phyloP scores from a whole-genome alignment of 2,888 invertebrate genomes.

The Seira sanloemensis region DNA sequence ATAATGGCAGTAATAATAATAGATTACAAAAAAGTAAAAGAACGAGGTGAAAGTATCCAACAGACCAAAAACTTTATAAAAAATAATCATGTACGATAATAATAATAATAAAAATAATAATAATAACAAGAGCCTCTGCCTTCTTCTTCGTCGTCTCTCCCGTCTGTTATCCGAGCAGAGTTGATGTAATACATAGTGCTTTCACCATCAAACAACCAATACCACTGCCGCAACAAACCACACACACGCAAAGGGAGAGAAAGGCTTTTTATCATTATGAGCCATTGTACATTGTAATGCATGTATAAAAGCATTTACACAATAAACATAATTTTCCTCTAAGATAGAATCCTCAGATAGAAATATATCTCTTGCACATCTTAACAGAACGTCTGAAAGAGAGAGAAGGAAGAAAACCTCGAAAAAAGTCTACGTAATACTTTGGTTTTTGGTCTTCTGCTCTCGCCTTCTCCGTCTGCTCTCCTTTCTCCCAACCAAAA shows the following conservation, averaged over 20 bases:
- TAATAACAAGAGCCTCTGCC: neutral
- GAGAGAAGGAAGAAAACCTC: neutral
- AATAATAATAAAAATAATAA: conserved; percentile 10
- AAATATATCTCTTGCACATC: neutral
- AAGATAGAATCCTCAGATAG: neutral
- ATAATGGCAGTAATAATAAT: conserved; percentile 4
- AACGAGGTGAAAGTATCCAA: neutral
- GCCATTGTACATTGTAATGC: too few species aligned
- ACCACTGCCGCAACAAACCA: neutral
- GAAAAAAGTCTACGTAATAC: too few species aligned
- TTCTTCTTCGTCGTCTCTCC: neutral
- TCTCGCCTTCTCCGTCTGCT: neutral
- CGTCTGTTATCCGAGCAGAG: neutral
- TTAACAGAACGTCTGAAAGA: too few species aligned
- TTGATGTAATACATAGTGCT: neutral
- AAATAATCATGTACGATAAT: neutral
- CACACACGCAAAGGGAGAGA: neutral
- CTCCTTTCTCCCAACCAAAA: neutral
- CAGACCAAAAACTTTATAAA: conserved; percentile 6
- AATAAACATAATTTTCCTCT: neutral
- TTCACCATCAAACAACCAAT: neutral
- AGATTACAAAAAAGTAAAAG: conserved; percentile 3
- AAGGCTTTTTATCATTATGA: too few species aligned
- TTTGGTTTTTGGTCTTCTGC: too few species aligned
- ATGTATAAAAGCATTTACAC: too few species aligned